These are phyloP conservation scores for Chlorops oryzae DNA, from an alignment of 1,140 invertebrate genomes.

Conservation along the genomic window DNA sequence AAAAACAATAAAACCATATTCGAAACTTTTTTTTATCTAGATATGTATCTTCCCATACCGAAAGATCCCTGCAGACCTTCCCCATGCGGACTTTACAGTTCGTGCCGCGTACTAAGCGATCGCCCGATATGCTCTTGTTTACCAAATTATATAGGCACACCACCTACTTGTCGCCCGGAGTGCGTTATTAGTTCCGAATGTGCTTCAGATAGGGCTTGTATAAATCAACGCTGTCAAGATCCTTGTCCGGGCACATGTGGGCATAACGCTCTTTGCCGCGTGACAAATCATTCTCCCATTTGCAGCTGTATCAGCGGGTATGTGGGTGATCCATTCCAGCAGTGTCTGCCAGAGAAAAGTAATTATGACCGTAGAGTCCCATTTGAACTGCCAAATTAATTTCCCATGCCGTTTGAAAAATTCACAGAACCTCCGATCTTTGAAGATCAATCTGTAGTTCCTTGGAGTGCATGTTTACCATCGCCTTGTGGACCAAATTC, in stretches of 20 bases:
- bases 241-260: constrained; percentile 76
- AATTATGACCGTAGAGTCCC: too few relatives aligned
- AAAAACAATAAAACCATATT: constrained; percentile 15
- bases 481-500: constrained; percentile 64
- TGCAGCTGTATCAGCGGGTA: constrained; percentile 70
- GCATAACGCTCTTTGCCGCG: constrained; percentile 73
- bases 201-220: constrained; percentile 67
- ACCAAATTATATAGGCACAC: constrained; percentile 67
- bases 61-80: constrained; percentile 70
- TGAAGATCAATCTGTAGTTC: too few relatives aligned
- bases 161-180: constrained; percentile 73
- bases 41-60: constrained; percentile 52
- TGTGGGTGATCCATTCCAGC: constrained; percentile 72
- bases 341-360: constrained; percentile 42
- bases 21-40: constrained; percentile 38
- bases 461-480: constrained; percentile 54
- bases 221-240: constrained; percentile 70
- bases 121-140: constrained; percentile 76
- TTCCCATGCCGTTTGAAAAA: too few relatives aligned
- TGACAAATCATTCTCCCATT: constrained; percentile 77
- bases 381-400: not conserved
- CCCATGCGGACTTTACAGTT: constrained; percentile 75
- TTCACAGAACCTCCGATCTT: too few relatives aligned
- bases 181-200: constrained; percentile 78
- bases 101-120: constrained; percentile 64